These are phyloP conservation scores for Lepus americanus DNA, from an alignment of 2,113 vertebrate species.

Conservation along the genomic window DNA sequence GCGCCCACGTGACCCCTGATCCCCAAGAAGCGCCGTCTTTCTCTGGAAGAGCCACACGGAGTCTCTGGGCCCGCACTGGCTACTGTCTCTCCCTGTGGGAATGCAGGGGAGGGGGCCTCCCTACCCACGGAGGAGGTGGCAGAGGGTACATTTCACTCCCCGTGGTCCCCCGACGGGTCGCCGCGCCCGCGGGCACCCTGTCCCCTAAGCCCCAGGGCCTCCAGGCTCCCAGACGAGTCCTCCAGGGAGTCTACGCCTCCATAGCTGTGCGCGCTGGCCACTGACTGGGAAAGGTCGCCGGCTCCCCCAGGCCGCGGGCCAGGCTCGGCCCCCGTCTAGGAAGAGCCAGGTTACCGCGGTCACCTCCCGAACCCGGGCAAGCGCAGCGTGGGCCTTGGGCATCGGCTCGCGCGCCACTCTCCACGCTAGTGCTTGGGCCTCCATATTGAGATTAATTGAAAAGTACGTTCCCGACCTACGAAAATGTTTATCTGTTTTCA, in stretches of 20 bases:
- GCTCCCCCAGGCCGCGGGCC: not conserved
- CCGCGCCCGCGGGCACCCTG: rapidly evolving
- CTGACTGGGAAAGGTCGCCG: rapidly evolving
- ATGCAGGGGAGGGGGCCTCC: not conserved
- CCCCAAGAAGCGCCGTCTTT: not conserved
- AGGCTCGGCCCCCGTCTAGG: rapidly evolving
- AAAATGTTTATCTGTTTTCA: constrained; percentile 87
- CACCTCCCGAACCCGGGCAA: not conserved
- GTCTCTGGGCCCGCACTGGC: not conserved
- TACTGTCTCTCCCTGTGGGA: not conserved
- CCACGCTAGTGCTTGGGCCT: constrained; percentile 68
- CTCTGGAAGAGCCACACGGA: not conserved
- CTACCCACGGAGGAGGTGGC: not conserved
- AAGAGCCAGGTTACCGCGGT: not conserved
- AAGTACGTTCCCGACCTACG: constrained; percentile 81
- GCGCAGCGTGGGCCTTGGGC: no score
- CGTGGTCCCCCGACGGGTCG: rapidly evolving
- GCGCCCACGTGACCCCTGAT: not conserved
- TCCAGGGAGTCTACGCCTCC: not conserved
- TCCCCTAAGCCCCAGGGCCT: not conserved
- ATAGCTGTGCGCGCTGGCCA: rapidly evolving
- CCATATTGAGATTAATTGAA: constrained; percentile 87
- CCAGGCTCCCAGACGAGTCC: not conserved
- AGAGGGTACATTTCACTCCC: not conserved
- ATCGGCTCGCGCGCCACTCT: rapidly evolving